A percentile compares a stretch with the other conserved stretches of the same genome.
phyloP scores from a whole-genome alignment of 2,888 invertebrate species.

The Odontothrips loti region DNA sequence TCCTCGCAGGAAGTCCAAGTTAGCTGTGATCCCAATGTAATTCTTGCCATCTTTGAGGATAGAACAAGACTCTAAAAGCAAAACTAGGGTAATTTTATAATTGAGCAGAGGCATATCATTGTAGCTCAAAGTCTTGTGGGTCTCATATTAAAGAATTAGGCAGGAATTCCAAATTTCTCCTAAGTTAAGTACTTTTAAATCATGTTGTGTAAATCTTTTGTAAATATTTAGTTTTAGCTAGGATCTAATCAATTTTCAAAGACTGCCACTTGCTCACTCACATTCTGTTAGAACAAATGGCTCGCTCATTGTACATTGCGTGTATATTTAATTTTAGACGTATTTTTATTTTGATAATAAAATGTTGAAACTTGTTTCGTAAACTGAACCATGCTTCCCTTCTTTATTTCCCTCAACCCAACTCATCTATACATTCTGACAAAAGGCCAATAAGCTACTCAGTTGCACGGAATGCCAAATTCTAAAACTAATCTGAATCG shows the following conservation, averaged over 20 bases:
- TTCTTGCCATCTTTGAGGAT: slow-evolving; percentile 16
- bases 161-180: neutral
- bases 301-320: slow-evolving; percentile 5
- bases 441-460: too few relatives aligned
- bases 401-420: neutral
- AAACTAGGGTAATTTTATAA: neutral
- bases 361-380: neutral
- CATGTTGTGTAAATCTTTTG: neutral
- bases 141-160: neutral
- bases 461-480: too few relatives aligned
- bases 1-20: slow-evolving; percentile 22
- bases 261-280: slow-evolving; percentile 4
- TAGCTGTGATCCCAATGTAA: slow-evolving; percentile 13
- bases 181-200: neutral
- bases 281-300: neutral
- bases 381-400: neutral
- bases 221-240: slow-evolving; percentile 17
- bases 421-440: neutral
- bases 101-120: neutral
- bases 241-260: neutral
- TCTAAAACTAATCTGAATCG: too few relatives aligned
- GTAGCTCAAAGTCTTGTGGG: neutral
- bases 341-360: neutral
- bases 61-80: neutral
- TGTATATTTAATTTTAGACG: neutral